These are phyloP conservation scores for Xestoiulus laeticollis DNA, from an alignment of 2,888 invertebrate species.

Conservation along the genomic window DNA sequence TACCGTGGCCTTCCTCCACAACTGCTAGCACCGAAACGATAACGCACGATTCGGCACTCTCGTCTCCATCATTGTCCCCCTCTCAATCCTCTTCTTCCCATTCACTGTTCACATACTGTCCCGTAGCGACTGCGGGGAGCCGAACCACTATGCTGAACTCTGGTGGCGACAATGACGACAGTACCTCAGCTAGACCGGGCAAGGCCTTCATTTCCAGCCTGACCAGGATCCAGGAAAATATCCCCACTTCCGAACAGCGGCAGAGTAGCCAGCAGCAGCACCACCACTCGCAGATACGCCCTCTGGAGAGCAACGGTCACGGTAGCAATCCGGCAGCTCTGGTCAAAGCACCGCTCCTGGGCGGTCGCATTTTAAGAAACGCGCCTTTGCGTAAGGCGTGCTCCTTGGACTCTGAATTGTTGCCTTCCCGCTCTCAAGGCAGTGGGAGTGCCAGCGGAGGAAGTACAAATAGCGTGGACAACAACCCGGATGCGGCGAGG, in stretches of 20 bases:
- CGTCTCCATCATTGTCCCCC: slow-evolving; percentile 25
- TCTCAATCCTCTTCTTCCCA: slow-evolving; percentile 14
- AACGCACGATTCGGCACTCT: slow-evolving; percentile 17
- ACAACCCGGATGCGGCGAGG: slow-evolving; percentile 3
- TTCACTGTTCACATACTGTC: background rate
- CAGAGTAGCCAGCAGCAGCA: background rate
- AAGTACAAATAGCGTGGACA: slow-evolving; percentile 41
- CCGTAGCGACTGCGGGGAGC: background rate
- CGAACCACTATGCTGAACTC: background rate
- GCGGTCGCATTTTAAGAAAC: background rate
- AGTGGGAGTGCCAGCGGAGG: slow-evolving; percentile 40
- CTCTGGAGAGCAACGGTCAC: background rate
- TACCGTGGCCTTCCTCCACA: background rate
- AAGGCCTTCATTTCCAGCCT: slow-evolving; percentile 71
- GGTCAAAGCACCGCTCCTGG: background rate
- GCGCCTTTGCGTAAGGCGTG: slow-evolving; percentile 52
- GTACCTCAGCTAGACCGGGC: slow-evolving; percentile 54
- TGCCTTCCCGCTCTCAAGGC: slow-evolving; percentile 11
- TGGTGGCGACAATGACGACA: slow-evolving; percentile 51
- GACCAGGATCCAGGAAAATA: slow-evolving; percentile 73
- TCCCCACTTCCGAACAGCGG: slow-evolving; percentile 61
- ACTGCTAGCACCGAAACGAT: slow-evolving; percentile 38
- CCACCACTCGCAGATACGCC: background rate
- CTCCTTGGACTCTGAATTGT: slow-evolving; percentile 54
- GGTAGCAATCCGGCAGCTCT: background rate